A percentile compares a stretch with the other conserved stretches of the same genome.
Conservation (phyloP, 2,113 vertebrate genomes). For the Lycocorax pyrrhopterus region DNA sequence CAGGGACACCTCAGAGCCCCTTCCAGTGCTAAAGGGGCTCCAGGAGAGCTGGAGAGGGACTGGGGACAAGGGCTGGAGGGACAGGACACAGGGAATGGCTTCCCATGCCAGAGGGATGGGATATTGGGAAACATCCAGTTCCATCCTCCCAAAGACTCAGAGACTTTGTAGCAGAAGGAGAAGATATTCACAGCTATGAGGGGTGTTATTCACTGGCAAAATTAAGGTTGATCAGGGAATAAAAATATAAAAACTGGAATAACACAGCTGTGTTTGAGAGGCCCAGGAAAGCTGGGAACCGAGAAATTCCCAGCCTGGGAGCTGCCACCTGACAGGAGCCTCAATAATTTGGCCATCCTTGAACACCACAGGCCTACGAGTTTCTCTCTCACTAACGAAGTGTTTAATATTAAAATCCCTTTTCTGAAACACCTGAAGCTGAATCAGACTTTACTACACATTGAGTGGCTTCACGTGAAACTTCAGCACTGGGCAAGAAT, state of each 20-base stretch:
- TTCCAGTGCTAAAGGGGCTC: neutral
- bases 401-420: neutral
- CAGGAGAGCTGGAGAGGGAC: neutral
- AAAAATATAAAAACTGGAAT: neutral
- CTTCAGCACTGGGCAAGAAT: neutral
- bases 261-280: neutral
- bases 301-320: neutral
- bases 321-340: neutral
- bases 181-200: fast-evolving
- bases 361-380: neutral
- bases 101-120: neutral
- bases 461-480: neutral
- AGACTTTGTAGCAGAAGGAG: neutral
- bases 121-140: neutral
- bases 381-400: neutral
- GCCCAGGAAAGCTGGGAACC: neutral
- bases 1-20: neutral
- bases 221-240: neutral
- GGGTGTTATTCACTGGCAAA: neutral
- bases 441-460: neutral
- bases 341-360: neutral
- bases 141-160: neutral
- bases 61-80: neutral
- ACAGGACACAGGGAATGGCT: neutral
- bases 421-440: neutral